phyloP scores from a whole-genome alignment of 1,140 invertebrate genomes.

The Magallana angulata region DNA sequence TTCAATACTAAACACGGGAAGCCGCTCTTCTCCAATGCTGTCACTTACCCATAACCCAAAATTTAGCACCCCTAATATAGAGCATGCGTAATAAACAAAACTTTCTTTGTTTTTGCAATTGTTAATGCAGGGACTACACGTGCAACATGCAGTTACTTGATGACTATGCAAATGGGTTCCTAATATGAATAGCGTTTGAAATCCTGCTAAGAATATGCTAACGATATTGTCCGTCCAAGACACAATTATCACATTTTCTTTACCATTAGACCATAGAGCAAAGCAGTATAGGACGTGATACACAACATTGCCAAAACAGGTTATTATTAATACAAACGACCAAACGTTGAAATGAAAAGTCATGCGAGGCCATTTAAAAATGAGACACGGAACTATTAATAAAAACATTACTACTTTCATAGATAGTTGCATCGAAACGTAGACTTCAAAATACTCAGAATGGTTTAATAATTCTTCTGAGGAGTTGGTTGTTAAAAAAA shows the following conservation, averaged over 20 bases:
- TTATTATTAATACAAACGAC: background rate
- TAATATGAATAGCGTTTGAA: background rate
- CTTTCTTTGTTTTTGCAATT: background rate
- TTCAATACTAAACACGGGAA: background rate
- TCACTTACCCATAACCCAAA: background rate
- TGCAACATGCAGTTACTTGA: background rate
- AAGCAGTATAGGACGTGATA: background rate
- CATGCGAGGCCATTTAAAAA: background rate
- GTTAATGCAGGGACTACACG: background rate
- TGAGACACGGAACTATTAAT: background rate
- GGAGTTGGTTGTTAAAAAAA: background rate
- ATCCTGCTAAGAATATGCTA: background rate
- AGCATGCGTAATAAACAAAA: background rate
- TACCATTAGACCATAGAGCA: background rate
- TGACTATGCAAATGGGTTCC: background rate
- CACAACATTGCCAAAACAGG: background rate
- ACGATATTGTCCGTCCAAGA: background rate
- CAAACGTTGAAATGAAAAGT: conserved; percentile 1
- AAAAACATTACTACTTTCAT: background rate
- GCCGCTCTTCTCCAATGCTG: background rate
- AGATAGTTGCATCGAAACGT: background rate
- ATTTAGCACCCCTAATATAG: background rate
- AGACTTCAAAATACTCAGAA: background rate
- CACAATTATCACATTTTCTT: background rate
- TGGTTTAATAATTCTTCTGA: background rate